A percentile compares a stretch with the other conserved stretches of the same genome.
These are phyloP conservation scores for Meteorus cinctellus DNA, from an alignment of 2,888 invertebrate species.

Conservation along the genomic window DNA sequence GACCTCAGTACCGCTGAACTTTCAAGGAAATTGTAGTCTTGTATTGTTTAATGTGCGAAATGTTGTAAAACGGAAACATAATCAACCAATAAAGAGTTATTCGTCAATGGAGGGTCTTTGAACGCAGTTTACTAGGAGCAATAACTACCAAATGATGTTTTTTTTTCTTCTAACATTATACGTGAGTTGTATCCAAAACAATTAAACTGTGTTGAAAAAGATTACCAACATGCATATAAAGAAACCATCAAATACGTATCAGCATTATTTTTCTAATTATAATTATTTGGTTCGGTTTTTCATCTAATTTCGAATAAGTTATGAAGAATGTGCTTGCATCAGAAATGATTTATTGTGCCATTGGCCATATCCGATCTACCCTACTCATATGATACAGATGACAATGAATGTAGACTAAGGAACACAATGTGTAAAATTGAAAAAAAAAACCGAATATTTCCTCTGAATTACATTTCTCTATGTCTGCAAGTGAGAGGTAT, in stretches of 20 bases:
- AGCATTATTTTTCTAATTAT: too few relatives aligned
- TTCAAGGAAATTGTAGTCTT: conserved; percentile 46
- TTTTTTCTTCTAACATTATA: neutral
- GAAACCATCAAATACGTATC: too few relatives aligned
- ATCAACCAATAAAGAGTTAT: conserved; percentile 30
- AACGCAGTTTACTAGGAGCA: neutral
- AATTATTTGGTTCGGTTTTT: too few relatives aligned
- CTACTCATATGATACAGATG: too few relatives aligned
- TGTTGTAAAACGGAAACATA: conserved; percentile 35
- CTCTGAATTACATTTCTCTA: neutral
- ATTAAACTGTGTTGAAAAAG: too few relatives aligned
- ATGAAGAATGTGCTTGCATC: too few relatives aligned
- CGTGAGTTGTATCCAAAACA: neutral
- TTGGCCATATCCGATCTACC: too few relatives aligned
- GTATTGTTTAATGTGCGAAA: conserved; percentile 37
- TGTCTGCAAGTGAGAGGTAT: neutral
- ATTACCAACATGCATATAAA: too few relatives aligned
- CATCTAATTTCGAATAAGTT: too few relatives aligned
- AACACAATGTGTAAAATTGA: neutral
- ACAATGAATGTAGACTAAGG: too few relatives aligned
- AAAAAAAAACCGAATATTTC: neutral
- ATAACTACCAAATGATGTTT: neutral
- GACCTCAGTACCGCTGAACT: conserved; percentile 42
- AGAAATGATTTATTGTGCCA: too few relatives aligned
- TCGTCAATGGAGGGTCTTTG: too few relatives aligned